Conservation (phyloP, 2,888 invertebrate species). For the Tanypteryx hageni region DNA sequence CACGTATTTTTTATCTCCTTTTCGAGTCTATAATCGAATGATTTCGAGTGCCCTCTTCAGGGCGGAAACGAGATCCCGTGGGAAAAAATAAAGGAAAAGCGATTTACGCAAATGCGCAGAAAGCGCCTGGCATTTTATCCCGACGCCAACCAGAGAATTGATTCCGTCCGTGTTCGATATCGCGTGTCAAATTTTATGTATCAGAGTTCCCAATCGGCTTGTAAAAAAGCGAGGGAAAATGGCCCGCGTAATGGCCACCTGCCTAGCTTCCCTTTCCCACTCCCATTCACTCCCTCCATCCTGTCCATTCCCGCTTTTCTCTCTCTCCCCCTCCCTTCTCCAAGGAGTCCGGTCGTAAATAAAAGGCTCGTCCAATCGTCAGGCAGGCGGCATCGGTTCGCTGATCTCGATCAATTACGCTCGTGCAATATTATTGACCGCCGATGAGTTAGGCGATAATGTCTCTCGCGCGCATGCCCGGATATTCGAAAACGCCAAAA, state of each 20-base stretch:
- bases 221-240: not conserved
- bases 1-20: not conserved
- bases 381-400: not conserved
- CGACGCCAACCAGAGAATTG: not conserved
- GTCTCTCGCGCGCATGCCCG: not conserved
- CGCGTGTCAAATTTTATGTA: conserved; percentile 15
- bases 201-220: not conserved
- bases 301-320: not conserved
- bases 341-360: not conserved
- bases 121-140: not conserved
- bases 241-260: not conserved
- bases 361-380: not conserved
- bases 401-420: conserved; percentile 1
- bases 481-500: not conserved
- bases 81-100: not conserved
- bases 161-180: not conserved
- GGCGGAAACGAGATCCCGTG: not conserved
- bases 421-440: conserved; percentile 1
- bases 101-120: not conserved
- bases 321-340: not conserved
- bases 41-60: not conserved
- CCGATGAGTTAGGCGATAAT: not conserved
- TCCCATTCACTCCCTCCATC: not conserved
- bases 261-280: not conserved
- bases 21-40: not conserved